Percentiles rank a stretch among this genome's conserved stretches.
phyloP scores from a whole-genome alignment of 2,888 invertebrate genomes.

The Hyalella azteca region DNA sequence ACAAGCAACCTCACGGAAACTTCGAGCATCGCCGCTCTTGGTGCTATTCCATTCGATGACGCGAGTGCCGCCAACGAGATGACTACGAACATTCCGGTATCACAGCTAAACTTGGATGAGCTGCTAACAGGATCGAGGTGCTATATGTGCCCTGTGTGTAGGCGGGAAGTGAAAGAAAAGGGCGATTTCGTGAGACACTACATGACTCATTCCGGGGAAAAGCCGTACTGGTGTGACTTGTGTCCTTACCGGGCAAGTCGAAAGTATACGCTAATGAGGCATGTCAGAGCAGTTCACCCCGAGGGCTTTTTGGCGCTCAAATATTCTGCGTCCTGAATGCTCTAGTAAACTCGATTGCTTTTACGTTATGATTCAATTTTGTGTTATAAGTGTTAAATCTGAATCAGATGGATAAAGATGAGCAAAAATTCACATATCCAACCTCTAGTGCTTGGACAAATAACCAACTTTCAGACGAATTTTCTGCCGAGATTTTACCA shows the following conservation, averaged over 20 bases:
- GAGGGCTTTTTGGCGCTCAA: not conserved
- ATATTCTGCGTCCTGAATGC: not conserved
- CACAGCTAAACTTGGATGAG: slow-evolving; percentile 18
- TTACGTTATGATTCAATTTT: too few species aligned
- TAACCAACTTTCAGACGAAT: too few species aligned
- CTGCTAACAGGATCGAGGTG: not conserved
- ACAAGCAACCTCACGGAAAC: too few species aligned
- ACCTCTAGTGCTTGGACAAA: too few species aligned
- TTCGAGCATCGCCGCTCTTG: too few species aligned
- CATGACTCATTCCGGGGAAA: slow-evolving; percentile 53
- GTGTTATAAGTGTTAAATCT: too few species aligned
- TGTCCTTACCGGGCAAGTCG: slow-evolving; percentile 49
- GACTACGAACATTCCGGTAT: not conserved
- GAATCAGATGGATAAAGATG: too few species aligned
- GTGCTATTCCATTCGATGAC: too few species aligned
- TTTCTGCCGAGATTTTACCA: too few species aligned
- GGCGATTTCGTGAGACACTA: slow-evolving; percentile 51
- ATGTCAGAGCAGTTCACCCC: not conserved
- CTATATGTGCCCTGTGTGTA: slow-evolving; percentile 4
- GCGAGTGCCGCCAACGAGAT: not conserved
- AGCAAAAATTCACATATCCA: too few species aligned
- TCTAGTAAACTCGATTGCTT: not conserved
- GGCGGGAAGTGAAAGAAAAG: slow-evolving; percentile 40
- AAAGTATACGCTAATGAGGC: slow-evolving; percentile 24
- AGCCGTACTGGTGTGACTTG: slow-evolving; percentile 45